A percentile compares a stretch with the other conserved stretches of the same genome.
These are phyloP conservation scores for Acanthopagrus latus DNA, from an alignment of 2,797 vertebrate species.

Conservation along the genomic window DNA sequence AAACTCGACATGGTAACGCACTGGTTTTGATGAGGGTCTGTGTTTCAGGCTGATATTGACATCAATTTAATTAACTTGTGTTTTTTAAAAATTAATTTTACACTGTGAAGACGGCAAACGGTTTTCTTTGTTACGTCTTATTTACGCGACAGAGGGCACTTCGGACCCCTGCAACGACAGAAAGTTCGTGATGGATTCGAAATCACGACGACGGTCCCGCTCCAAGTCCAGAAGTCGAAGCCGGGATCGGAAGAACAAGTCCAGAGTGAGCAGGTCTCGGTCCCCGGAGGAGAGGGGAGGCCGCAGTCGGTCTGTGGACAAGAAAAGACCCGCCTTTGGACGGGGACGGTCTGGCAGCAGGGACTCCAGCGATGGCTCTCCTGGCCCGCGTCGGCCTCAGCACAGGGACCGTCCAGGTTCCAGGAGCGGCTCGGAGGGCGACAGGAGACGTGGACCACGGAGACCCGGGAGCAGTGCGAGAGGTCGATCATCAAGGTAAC, in stretches of 20 bases:
- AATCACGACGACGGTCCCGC: slow-evolving; percentile 67
- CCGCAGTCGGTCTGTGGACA: slow-evolving; percentile 63
- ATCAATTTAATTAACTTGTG: rapidly evolving
- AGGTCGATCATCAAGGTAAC: slow-evolving; percentile 75
- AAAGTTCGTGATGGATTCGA: slow-evolving; percentile 75
- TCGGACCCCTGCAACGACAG: slow-evolving; percentile 46
- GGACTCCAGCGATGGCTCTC: slow-evolving; percentile 70
- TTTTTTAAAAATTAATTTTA: background rate
- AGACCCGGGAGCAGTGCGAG: slow-evolving; percentile 57
- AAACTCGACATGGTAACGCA: rapidly evolving
- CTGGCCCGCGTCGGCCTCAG: slow-evolving; percentile 61
- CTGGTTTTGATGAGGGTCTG: rapidly evolving
- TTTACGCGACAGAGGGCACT: slow-evolving; percentile 73
- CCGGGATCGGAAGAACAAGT: slow-evolving; percentile 52
- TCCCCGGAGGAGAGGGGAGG: slow-evolving; percentile 68
- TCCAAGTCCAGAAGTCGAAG: slow-evolving; percentile 70
- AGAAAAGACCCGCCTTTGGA: slow-evolving; percentile 48
- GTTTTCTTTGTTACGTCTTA: slow-evolving; percentile 52
- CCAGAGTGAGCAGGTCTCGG: slow-evolving; percentile 63
- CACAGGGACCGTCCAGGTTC: slow-evolving; percentile 52
- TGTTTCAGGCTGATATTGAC: rapidly evolving
- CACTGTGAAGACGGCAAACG: rapidly evolving
- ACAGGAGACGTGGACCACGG: slow-evolving; percentile 29
- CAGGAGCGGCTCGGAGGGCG: slow-evolving; percentile 75
- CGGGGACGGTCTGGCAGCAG: slow-evolving; percentile 73